These are phyloP conservation scores for Halcyon chelicuti DNA, from an alignment of 2,797 vertebrate genomes.

Conservation along the genomic window DNA sequence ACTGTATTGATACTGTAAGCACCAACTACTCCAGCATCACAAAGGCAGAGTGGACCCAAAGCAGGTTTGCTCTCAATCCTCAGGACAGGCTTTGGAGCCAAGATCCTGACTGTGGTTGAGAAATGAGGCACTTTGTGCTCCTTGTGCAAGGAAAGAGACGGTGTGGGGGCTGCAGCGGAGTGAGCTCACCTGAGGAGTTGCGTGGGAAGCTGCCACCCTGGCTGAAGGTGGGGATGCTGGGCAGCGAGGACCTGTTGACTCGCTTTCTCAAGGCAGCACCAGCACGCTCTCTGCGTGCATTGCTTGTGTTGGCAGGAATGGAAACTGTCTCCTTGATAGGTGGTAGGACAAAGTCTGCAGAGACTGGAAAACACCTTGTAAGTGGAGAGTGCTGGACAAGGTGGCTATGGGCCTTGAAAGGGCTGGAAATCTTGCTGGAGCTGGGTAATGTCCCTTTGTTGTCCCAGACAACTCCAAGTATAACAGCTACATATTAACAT, in stretches of 20 bases:
- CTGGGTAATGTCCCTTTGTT: background rate
- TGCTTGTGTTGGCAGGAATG: background rate
- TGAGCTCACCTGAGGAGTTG: constrained; percentile 67
- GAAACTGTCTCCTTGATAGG: background rate
- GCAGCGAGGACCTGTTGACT: constrained; percentile 26
- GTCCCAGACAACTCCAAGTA: background rate
- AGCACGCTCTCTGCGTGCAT: fast-evolving
- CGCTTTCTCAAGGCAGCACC: constrained; percentile 19
- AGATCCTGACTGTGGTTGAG: background rate
- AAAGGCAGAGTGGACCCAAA: background rate
- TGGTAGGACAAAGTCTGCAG: constrained; percentile 17
- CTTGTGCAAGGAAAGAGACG: background rate
- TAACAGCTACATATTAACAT: fast-evolving
- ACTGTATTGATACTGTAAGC: background rate
- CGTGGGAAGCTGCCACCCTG: constrained; percentile 7
- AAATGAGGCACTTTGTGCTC: background rate
- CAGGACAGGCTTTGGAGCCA: background rate
- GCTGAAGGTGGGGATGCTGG: constrained; percentile 32
- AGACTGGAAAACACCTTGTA: background rate
- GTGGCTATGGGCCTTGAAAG: background rate
- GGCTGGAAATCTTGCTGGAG: background rate
- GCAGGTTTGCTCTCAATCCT: background rate
- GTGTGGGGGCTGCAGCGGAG: fast-evolving
- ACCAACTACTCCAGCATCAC: background rate
- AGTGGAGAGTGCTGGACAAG: background rate